Percentiles rank a stretch among this genome's conserved stretches.
These are phyloP conservation scores for Brachynemurus nebulosus DNA, from an alignment of 2,888 invertebrate genomes.

Conservation along the genomic window DNA sequence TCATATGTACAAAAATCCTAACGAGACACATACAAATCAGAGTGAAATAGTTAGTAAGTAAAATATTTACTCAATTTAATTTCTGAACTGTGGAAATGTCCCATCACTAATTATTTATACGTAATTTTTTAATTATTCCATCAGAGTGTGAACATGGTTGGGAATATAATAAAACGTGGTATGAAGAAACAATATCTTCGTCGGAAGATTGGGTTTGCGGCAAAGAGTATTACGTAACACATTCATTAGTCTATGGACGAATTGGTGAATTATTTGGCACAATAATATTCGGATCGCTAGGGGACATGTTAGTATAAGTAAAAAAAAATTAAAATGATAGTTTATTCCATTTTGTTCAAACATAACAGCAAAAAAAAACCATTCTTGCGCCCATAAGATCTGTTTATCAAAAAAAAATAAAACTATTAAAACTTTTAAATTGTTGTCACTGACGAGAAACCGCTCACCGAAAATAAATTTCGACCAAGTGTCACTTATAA, in stretches of 20 bases:
- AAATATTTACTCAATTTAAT: no score
- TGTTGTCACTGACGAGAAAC: no score
- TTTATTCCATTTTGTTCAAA: background rate
- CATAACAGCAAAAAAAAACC: background rate
- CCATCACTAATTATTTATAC: no score
- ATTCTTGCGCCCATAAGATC: background rate
- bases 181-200: conserved; percentile 34
- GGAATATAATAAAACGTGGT: conserved; percentile 40
- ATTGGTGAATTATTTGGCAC: conserved; percentile 40
- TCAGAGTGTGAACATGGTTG: conserved; percentile 38
- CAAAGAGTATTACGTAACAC: conserved; percentile 36
- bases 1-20: no score
- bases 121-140: conserved; percentile 15
- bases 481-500: no score
- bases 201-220: conserved; percentile 44
- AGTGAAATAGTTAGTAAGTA: background rate
- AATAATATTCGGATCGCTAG: conserved; percentile 40
- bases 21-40: background rate
- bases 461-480: no score
- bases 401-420: no score
- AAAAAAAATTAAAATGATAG: conserved; percentile 33
- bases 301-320: conserved; percentile 36
- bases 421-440: no score
- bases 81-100: no score
- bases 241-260: conserved; percentile 37